Percentiles rank a stretch among this genome's conserved stretches.
Evolutionary conservation across 1,140 invertebrate genomes (phyloP).

Genomic region (Calliphora vicina): DNA sequence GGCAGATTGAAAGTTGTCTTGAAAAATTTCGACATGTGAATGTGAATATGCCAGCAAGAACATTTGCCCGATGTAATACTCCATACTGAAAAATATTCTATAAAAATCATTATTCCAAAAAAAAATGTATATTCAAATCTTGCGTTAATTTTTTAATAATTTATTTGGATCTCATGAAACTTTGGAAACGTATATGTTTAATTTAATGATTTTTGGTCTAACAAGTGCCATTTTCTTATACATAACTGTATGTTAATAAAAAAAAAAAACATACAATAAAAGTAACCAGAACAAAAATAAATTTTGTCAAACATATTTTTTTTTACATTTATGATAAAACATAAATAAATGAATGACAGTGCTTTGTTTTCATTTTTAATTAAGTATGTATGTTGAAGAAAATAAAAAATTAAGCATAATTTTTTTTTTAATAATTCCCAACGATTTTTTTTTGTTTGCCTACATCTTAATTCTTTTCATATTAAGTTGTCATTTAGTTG

Average conservation of each 20-base stretch:
- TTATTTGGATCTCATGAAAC: too few relatives aligned
- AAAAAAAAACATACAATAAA: background rate
- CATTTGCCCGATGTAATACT: too few relatives aligned
- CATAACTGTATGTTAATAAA: background rate
- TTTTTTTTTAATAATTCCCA: background rate
- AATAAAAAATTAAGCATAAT: background rate
- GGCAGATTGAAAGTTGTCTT: too few relatives aligned
- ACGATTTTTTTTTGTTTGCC: background rate
- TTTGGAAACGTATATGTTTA: too few relatives aligned
- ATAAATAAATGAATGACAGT: background rate
- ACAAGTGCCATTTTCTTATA: too few relatives aligned
- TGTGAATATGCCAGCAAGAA: too few relatives aligned
- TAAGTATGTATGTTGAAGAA: background rate
- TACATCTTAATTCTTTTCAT: background rate
- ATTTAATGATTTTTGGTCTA: too few relatives aligned
- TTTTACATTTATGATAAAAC: background rate
- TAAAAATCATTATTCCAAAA: too few relatives aligned
- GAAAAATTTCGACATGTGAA: too few relatives aligned
- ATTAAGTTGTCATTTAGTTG: background rate
- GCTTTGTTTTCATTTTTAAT: constrained; percentile 1
- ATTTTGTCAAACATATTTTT: background rate
- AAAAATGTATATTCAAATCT: too few relatives aligned
- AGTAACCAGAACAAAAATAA: background rate
- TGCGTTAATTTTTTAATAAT: too few relatives aligned
- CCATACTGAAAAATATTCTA: too few relatives aligned